phyloP scores from a whole-genome alignment of 2,888 invertebrate genomes.

The Pimpla rufipes region DNA sequence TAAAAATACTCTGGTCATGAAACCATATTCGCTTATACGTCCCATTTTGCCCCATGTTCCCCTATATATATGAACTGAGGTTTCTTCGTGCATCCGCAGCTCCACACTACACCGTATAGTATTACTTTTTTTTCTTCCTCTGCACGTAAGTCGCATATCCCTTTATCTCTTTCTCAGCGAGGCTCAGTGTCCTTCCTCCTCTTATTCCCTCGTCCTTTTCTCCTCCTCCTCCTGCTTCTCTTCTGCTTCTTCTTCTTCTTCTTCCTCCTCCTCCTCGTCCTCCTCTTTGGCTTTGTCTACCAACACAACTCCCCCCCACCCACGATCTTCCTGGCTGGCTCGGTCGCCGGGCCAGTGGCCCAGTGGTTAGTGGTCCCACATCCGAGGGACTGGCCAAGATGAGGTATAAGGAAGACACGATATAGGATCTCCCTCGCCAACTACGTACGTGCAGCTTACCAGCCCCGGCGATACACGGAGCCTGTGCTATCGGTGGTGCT shows the following conservation, averaged over 20 bases:
- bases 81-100: not conserved
- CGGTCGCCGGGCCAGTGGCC: conserved; percentile 3
- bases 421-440: conserved; percentile 48
- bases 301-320: conserved; percentile 50
- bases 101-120: not conserved
- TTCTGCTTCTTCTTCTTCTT: not conserved
- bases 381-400: conserved; percentile 19
- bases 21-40: too few relatives aligned
- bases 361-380: not conserved
- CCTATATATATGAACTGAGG: too few relatives aligned
- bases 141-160: conserved; percentile 44
- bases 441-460: conserved; percentile 12
- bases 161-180: conserved; percentile 44
- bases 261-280: conserved; percentile 26
- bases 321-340: conserved; percentile 47
- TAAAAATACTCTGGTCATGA: too few relatives aligned
- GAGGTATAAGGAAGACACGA: conserved; percentile 53
- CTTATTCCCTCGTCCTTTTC: not conserved
- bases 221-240: conserved; percentile 10
- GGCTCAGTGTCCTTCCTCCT: conserved; percentile 9
- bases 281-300: conserved; percentile 17
- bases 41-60: too few relatives aligned
- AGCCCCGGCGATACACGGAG: not conserved
- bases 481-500: not conserved
- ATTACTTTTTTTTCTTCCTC: conserved; percentile 22